These are phyloP conservation scores for Antennarius maculatus DNA, from an alignment of 2,797 vertebrate genomes.

Conservation along the genomic window DNA sequence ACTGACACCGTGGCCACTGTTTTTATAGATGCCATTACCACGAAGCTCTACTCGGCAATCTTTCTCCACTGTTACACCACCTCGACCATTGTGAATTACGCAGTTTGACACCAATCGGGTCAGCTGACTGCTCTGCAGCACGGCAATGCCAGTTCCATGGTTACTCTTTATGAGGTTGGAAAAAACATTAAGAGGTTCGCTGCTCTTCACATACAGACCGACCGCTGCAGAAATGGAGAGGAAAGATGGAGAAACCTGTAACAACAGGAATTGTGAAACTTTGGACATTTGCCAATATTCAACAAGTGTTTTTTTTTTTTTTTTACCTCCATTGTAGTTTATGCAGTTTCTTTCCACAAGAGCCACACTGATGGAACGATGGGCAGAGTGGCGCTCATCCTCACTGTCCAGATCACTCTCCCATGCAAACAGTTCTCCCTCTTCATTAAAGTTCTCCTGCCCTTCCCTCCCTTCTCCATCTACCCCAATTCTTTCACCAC, in stretches of 20 bases:
- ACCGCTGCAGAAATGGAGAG: conserved; percentile 78
- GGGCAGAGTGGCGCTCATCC: conserved; percentile 83
- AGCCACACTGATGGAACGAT: conserved; percentile 83
- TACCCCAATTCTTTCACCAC: conserved; percentile 70
- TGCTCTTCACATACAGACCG: conserved; percentile 91
- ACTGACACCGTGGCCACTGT: conserved; percentile 84
- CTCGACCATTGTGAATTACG: conserved; percentile 85
- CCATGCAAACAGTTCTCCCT: conserved; percentile 87
- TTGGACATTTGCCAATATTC: not conserved
- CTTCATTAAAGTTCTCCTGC: conserved; percentile 89
- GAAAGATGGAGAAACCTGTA: conserved; percentile 1
- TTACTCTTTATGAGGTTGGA: conserved; percentile 88
- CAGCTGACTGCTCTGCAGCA: conserved; percentile 89
- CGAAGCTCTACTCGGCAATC: conserved; percentile 89
- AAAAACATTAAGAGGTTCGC: conserved; percentile 85
- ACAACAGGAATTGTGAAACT: not conserved
- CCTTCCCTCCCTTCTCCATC: conserved; percentile 75
- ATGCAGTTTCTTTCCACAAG: conserved; percentile 91
- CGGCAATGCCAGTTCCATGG: conserved; percentile 80
- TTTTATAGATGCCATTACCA: conserved; percentile 91
- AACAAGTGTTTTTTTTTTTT: not conserved
- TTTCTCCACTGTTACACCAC: conserved; percentile 85
- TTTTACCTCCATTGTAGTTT: conserved; percentile 78
- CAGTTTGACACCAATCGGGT: conserved; percentile 88
- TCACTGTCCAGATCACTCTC: conserved; percentile 90